These are phyloP conservation scores for Cylloceria caligata DNA, from an alignment of 2,888 invertebrate genomes.

Conservation along the genomic window DNA sequence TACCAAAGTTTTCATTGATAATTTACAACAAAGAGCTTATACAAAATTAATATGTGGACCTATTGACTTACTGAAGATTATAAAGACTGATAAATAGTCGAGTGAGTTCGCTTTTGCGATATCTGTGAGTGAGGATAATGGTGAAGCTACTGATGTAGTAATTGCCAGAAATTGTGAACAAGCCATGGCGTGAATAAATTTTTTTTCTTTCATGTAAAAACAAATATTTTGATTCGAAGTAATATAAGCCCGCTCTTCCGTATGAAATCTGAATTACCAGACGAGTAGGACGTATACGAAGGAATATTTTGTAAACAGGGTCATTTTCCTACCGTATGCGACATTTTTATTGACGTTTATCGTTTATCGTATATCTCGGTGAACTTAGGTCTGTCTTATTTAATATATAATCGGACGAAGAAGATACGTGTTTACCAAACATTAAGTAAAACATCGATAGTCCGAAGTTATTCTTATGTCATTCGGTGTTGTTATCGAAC, in stretches of 20 bases:
- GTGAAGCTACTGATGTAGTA: conserved; percentile 22
- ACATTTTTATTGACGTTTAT: background rate
- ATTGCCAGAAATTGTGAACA: conserved; percentile 3
- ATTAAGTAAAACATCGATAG: no score
- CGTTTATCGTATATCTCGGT: conserved; percentile 5
- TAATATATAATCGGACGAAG: background rate
- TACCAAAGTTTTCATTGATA: background rate
- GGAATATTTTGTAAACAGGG: background rate
- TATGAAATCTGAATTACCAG: background rate
- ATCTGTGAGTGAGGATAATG: conserved; percentile 7
- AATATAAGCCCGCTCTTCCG: background rate
- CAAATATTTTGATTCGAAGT: background rate
- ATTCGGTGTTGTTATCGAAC: background rate
- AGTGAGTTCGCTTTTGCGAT: background rate
- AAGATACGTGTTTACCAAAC: conserved; percentile 1
- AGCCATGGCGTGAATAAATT: conserved; percentile 18
- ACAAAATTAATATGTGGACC: conserved; percentile 10
- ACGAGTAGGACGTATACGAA: background rate
- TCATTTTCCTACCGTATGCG: conserved; percentile 14
- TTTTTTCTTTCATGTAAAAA: conserved; percentile 17
- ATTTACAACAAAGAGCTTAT: background rate
- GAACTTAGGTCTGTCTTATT: conserved; percentile 38
- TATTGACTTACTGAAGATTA: conserved; percentile 22
- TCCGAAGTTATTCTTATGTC: no score
- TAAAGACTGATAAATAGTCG: conserved; percentile 53